phyloP scores from a whole-genome alignment of 2,113 vertebrate species.

The Plecturocebus donacophilus region DNA sequence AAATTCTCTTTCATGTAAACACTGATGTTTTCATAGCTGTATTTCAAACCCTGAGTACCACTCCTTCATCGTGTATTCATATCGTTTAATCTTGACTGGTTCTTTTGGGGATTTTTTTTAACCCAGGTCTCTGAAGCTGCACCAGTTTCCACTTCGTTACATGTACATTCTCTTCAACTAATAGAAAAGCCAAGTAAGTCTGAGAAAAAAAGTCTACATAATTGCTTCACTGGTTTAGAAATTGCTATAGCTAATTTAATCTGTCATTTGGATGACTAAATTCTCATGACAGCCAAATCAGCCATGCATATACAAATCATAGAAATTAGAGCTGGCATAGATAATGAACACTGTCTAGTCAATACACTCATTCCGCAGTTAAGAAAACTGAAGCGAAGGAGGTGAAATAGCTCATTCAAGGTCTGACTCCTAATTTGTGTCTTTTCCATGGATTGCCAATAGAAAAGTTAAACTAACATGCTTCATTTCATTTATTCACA shows the following conservation, averaged over 20 bases:
- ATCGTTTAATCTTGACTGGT: not conserved
- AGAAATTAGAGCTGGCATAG: conserved; percentile 20
- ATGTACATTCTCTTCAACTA: not conserved
- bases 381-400: not conserved
- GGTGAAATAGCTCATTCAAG: not conserved
- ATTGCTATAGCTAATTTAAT: conserved; percentile 51
- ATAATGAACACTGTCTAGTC: not conserved
- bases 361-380: not conserved
- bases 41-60: not conserved
- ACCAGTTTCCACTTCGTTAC: not conserved
- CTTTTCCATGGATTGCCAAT: not conserved
- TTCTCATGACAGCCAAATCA: conserved; percentile 51
- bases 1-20: not conserved
- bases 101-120: not conserved
- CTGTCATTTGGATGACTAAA: conserved; percentile 15
- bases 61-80: not conserved
- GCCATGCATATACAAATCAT: not conserved
- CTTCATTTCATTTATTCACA: conserved; percentile 16
- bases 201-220: not conserved
- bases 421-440: not conserved
- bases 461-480: conserved; percentile 3
- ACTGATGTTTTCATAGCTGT: not conserved
- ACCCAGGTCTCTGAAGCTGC: not conserved
- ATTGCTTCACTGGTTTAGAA: conserved; percentile 34
- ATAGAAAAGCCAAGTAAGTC: not conserved